Base-by-base conservation (phyloP, 2,888 invertebrate genomes). In the Acleris cristana region DNA sequence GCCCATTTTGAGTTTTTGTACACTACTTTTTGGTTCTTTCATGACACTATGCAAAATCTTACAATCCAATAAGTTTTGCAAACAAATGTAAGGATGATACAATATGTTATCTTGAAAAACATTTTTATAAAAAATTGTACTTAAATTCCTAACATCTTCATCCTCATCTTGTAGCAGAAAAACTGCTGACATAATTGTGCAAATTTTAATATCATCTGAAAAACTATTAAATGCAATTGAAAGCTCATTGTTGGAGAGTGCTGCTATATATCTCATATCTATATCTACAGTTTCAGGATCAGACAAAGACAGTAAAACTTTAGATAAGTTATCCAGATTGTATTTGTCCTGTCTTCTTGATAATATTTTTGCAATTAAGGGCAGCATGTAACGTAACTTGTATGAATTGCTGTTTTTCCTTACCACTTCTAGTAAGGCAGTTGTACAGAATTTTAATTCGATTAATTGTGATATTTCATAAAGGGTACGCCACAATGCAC, bases 141-240 rank as follows among this genome's bases (percentile, higher is more conserved):
- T 85, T 30, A 82, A 69, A 72, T 86, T 86, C 73, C 94, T 88
- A 16, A 94, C 85, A 72, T 90, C 88, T 64, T 87, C 84, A 74
- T 94, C 89, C 76, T 94, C 94, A 79, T 94, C 94, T 83, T 93
- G 94, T 52, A 94, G 75, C 6, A 94, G 80, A 51, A 87, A 80
- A n/a, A 93, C 76, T 59, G 84, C 88, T 53, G 89, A 80, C 76
- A 87, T 84, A 45, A 93, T 81, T 57, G 87, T 79, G 65, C 73
- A 82, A 49, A 86, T 76, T 80, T 85, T 92, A 30, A 84, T 73
- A 52, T 70, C 65, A 73, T 88, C 84, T 14, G 79, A 45, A 19
- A 87, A 73, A 56, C 70, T 72, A 8, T 70, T 34, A 72, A 89
- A 85, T 19, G 73, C 70, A 49, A 72, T 72, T 30, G 83, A 83